Evolutionary conservation across 2,888 invertebrate species (phyloP).

Genomic region (Eumacrocentrus americanus): DNA sequence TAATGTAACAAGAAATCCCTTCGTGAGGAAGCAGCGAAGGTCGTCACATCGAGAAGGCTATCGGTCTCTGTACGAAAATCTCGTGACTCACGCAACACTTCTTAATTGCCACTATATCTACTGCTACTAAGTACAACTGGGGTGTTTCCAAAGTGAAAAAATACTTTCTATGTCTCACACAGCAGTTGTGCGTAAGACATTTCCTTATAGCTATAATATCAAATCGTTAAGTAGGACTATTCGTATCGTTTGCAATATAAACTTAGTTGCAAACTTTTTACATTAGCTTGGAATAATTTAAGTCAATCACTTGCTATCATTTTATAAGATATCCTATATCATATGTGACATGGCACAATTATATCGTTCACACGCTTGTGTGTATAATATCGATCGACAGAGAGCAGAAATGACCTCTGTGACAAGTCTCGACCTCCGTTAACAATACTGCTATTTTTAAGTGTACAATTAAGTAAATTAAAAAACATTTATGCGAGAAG

Average conservation of each 20-base stretch:
- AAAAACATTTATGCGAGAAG: not conserved
- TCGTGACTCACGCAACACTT: constrained; percentile 28
- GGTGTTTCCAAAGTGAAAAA: too few relatives aligned
- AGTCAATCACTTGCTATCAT: too few relatives aligned
- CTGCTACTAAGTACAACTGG: not conserved
- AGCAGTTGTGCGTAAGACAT: too few relatives aligned
- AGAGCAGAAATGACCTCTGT: too few relatives aligned
- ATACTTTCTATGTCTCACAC: too few relatives aligned
- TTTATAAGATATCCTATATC: too few relatives aligned
- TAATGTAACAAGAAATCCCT: constrained; percentile 1
- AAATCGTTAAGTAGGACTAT: too few relatives aligned
- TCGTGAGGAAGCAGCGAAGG: constrained; percentile 27
- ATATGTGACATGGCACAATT: not conserved
- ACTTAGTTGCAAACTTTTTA: too few relatives aligned
- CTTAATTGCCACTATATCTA: not conserved
- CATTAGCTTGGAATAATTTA: too few relatives aligned
- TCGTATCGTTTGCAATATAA: too few relatives aligned
- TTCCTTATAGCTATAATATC: too few relatives aligned
- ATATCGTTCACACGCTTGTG: not conserved
- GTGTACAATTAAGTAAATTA: not conserved
- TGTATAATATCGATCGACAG: not conserved
- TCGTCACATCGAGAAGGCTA: constrained; percentile 22
- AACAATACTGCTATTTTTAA: not conserved
- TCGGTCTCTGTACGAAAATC: constrained; percentile 17
- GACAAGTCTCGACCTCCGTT: not conserved